Percentiles rank a stretch among this genome's conserved stretches.
Conservation (phyloP, 2,113 vertebrate species). For the Periophthalmodon schlosseri region DNA sequence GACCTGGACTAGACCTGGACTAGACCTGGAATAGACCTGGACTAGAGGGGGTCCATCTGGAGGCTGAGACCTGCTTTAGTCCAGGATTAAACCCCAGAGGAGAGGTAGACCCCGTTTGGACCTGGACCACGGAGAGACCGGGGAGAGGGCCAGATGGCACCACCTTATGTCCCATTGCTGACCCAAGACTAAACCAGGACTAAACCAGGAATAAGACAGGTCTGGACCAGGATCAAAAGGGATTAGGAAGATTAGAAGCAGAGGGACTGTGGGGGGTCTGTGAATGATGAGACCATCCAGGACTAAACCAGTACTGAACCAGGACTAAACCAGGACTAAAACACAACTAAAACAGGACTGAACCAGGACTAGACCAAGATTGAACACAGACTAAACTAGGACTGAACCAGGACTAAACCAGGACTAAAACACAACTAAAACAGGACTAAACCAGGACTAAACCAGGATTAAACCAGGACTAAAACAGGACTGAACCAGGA, state of each 20-base stretch:
- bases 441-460: not conserved
- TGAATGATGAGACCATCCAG: too few relatives aligned
- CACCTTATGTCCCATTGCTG: slow-evolving; percentile 59
- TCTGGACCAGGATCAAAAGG: not conserved
- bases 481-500: slow-evolving; percentile 19
- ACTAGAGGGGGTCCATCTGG: not conserved
- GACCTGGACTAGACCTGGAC: slow-evolving; percentile 17
- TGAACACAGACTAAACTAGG: too few relatives aligned
- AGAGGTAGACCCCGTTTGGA: not conserved
- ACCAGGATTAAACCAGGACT: slow-evolving; percentile 19
- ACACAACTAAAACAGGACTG: not conserved
- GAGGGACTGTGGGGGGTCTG: not conserved
- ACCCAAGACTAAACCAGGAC: slow-evolving; percentile 25
- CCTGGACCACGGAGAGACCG: not conserved
- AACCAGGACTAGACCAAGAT: too few relatives aligned
- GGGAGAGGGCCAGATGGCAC: slow-evolving; percentile 60
- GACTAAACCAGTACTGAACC: slow-evolving; percentile 11
- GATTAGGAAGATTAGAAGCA: slow-evolving; percentile 1
- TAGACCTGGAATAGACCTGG: slow-evolving; percentile 6
- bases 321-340: slow-evolving; percentile 7
- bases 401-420: too few relatives aligned
- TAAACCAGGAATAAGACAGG: not conserved
- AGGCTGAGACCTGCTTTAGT: not conserved
- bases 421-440: too few relatives aligned
- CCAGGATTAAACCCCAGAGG: not conserved